Evolutionary conservation across 30 jellyfish, hydroid and myxozoan species (phyloP).

Genomic region (Hydractinia symbiolongicarpus): DNA sequence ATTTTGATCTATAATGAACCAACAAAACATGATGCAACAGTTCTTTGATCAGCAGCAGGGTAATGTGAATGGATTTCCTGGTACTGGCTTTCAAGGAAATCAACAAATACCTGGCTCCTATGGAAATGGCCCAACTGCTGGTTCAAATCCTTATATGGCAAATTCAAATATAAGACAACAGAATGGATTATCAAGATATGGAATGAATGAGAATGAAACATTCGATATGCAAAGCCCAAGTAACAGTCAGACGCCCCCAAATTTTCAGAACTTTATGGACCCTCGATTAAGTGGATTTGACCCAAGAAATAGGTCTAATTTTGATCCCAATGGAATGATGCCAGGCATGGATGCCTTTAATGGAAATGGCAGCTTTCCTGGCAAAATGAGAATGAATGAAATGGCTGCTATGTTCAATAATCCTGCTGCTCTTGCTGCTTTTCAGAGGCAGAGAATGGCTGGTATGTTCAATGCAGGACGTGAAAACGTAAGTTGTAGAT

Average conservation of each 20-base stretch:
- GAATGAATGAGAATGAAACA: conserved; percentile 14
- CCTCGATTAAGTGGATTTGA: conserved; percentile 38
- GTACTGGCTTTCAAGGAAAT: conserved; percentile 63
- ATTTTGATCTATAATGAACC: conserved; percentile 14
- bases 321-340: conserved; percentile 36
- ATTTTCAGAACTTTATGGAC: conserved; percentile 17
- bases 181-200: conserved; percentile 22
- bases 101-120: conserved; percentile 23
- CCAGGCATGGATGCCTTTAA: conserved; percentile 35
- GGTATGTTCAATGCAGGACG: conserved; percentile 38
- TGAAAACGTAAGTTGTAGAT: conserved; percentile 33
- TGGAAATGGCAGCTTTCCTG: conserved; percentile 11
- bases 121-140: conserved; percentile 27
- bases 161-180: conserved; percentile 1
- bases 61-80: conserved; percentile 45
- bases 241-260: neutral
- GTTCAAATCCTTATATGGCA: conserved; percentile 20
- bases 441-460: conserved; percentile 41
- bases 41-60: conserved; percentile 35
- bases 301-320: conserved; percentile 22
- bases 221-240: conserved; percentile 29
- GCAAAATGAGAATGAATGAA: conserved; percentile 37
- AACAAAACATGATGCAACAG: conserved; percentile 43
- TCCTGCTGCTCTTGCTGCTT: conserved; percentile 41
- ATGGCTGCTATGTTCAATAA: conserved; percentile 40